These are phyloP conservation scores for Aurelia sp. DNA, from an alignment of 30 jellyfish, hydroid and myxozoan genomes.

Conservation along the genomic window DNA sequence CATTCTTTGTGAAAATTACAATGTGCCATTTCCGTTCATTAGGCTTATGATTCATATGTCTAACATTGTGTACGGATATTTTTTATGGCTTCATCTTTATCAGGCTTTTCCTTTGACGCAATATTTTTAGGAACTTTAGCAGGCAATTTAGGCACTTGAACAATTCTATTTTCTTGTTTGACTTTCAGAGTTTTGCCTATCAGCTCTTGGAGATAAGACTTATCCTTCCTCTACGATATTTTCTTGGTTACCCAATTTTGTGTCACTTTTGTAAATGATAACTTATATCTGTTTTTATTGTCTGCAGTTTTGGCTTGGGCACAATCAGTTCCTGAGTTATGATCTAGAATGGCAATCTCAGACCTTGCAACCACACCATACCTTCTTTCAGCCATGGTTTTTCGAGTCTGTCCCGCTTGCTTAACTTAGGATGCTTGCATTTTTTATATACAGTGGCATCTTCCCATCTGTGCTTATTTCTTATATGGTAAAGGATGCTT, in stretches of 20 bases:
- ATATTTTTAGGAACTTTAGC: constrained; percentile 14
- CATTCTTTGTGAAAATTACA: too few relatives aligned
- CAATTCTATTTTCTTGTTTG: not conserved
- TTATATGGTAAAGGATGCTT: constrained; percentile 28
- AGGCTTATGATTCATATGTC: not conserved
- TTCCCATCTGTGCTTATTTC: constrained; percentile 49
- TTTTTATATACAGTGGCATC: constrained; percentile 6
- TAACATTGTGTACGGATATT: not conserved
- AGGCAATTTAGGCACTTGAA: not conserved
- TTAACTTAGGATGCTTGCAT: constrained; percentile 25
- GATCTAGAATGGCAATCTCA: constrained; percentile 58
- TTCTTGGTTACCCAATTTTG: constrained; percentile 23
- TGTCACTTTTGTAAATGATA: constrained; percentile 36
- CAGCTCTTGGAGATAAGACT: constrained; percentile 11
- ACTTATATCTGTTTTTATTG: constrained; percentile 24
- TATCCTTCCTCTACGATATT: constrained; percentile 8
- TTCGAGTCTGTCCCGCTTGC: constrained; percentile 17
- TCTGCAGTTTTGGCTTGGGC: constrained; percentile 37
- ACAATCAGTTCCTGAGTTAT: constrained; percentile 25
- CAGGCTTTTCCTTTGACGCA: constrained; percentile 65
- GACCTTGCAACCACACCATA: constrained; percentile 53
- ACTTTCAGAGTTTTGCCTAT: constrained; percentile 11
- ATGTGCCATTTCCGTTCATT: too few relatives aligned
- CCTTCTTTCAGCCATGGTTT: constrained; percentile 29
- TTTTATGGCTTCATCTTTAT: constrained; percentile 23